phyloP scores from a whole-genome alignment of 2,797 vertebrate genomes.

The Microcaecilia unicolor region DNA sequence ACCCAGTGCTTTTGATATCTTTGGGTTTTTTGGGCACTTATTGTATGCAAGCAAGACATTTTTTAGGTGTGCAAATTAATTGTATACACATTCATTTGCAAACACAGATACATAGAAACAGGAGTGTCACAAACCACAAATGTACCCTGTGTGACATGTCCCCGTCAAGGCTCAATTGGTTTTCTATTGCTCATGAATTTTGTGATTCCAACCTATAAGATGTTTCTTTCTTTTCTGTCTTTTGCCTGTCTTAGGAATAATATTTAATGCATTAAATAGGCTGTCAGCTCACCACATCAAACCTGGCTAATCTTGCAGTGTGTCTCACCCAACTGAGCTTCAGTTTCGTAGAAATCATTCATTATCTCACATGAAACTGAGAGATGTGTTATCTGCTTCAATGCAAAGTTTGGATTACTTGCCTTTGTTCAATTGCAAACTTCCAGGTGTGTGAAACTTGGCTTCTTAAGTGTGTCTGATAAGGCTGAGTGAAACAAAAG shows the following conservation, averaged over 20 bases:
- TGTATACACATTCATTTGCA: no score
- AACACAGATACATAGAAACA: no score
- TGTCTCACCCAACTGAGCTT: slow-evolving; percentile 35
- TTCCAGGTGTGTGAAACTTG: slow-evolving; percentile 31
- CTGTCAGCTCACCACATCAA: slow-evolving; percentile 4
- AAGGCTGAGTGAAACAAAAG: slow-evolving; percentile 20
- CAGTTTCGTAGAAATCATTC: slow-evolving; percentile 28
- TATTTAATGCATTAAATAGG: slow-evolving; percentile 50
- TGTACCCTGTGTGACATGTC: no score
- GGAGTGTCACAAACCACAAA: no score
- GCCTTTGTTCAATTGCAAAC: slow-evolving; percentile 28
- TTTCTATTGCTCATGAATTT: no score
- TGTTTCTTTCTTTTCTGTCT: slow-evolving; percentile 13
- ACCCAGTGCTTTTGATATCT: no score
- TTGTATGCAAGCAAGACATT: no score
- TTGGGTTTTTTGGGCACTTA: no score
- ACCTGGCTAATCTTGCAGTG: slow-evolving; percentile 32
- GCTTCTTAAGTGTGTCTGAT: slow-evolving; percentile 34
- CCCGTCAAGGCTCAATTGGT: no score
- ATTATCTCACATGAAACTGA: slow-evolving; percentile 23
- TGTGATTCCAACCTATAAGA: no score
- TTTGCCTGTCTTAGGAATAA: slow-evolving; percentile 21
- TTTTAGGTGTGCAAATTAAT: no score
- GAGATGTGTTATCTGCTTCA: slow-evolving; percentile 28
- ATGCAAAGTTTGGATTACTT: slow-evolving; percentile 40